Percentiles rank a stretch among this genome's conserved stretches.
Conservation (phyloP, 2,888 invertebrate species). For the Crossocerus cetratus region DNA sequence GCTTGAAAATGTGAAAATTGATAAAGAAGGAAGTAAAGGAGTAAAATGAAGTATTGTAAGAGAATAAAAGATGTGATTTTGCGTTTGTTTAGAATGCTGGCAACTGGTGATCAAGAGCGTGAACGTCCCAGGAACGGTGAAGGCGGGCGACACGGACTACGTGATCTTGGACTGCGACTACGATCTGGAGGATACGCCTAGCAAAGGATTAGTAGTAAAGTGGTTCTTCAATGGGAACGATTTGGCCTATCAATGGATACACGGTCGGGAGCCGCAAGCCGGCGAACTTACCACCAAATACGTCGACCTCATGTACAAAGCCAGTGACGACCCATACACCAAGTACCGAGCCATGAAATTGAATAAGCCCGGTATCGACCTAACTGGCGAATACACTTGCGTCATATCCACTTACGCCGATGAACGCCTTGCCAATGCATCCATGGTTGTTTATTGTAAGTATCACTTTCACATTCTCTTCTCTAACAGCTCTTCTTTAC, state of each 20-base stretch:
- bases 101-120: constrained; percentile 69
- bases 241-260: constrained; percentile 78
- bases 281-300: constrained; percentile 72
- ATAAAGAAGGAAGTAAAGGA: too few species aligned
- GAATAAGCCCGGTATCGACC: constrained; percentile 77
- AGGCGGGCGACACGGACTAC: constrained; percentile 66
- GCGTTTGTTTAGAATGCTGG: constrained; percentile 59
- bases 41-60: too few species aligned
- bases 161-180: constrained; percentile 78
- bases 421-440: constrained; percentile 77
- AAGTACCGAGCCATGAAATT: constrained; percentile 80
- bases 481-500: too few species aligned
- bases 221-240: constrained; percentile 77
- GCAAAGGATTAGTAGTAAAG: constrained; percentile 77
- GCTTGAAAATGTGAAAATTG: too few species aligned
- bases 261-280: constrained; percentile 69
- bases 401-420: constrained; percentile 78
- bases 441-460: constrained; percentile 80
- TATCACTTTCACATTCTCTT: constrained; percentile 43
- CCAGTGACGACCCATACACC: constrained; percentile 73
- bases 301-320: constrained; percentile 76
- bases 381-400: constrained; percentile 80
- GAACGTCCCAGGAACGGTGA: constrained; percentile 68
- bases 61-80: too few species aligned
- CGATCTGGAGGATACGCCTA: constrained; percentile 72